Evolutionary conservation across 1,140 invertebrate genomes (phyloP).

Genomic region (Neodiprion fabricii): DNA sequence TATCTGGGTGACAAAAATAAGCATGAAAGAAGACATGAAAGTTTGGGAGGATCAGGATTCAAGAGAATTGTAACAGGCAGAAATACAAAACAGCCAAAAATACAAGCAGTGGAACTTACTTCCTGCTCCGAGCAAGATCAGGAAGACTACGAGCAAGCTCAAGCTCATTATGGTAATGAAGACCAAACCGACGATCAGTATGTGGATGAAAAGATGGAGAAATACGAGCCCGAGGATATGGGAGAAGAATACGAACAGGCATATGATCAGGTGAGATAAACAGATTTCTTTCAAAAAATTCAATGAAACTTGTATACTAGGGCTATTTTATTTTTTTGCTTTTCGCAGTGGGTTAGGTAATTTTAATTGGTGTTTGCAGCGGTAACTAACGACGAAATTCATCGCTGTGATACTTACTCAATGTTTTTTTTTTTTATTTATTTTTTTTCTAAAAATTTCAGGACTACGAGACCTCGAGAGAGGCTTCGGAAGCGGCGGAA

Average conservation of each 20-base stretch:
- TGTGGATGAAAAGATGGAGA: slow-evolving; percentile 30
- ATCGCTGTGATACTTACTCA: background rate
- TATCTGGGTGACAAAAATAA: slow-evolving; percentile 79
- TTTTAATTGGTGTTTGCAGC: slow-evolving; percentile 14
- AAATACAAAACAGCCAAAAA: slow-evolving; percentile 40
- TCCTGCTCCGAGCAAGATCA: slow-evolving; percentile 46
- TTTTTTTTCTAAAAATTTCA: slow-evolving; percentile 27
- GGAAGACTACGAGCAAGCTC: slow-evolving; percentile 17
- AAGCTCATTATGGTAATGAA: background rate
- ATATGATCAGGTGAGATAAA: slow-evolving; percentile 29
- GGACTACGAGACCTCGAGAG: slow-evolving; percentile 54
- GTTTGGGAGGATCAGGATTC: slow-evolving; percentile 55
- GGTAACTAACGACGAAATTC: too few relatives aligned
- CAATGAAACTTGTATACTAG: background rate
- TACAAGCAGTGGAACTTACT: slow-evolving; percentile 31
- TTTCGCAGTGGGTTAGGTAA: slow-evolving; percentile 2
- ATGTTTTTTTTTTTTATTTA: slow-evolving; percentile 21
- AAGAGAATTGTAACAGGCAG: slow-evolving; percentile 53
- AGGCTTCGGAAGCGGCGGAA: slow-evolving; percentile 49
- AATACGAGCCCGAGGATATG: slow-evolving; percentile 28
- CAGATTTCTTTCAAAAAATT: background rate
- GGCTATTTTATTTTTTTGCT: background rate
- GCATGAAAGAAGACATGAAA: slow-evolving; percentile 57
- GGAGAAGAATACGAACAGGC: slow-evolving; percentile 43
- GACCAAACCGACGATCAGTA: slow-evolving; percentile 31